Evolutionary conservation across 2,888 invertebrate genomes (phyloP), one percentile per base, ranked within the genome.

Genomic region (Biston betularia): DNA sequence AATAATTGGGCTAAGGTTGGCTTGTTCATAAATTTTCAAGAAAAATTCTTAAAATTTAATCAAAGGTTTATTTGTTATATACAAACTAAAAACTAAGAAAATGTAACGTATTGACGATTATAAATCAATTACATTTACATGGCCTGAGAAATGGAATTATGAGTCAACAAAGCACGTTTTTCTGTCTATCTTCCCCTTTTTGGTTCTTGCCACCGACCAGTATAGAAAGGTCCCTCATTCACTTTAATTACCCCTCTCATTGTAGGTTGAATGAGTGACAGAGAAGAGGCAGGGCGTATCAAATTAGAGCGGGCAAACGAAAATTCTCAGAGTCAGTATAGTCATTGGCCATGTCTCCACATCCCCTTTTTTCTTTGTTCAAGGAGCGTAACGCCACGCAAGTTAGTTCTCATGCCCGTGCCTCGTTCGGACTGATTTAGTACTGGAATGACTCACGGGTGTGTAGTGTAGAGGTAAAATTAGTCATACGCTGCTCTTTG

Each of bases 281-380:
- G 62, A 62, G 59, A 66, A 71, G 72, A 71, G 76, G 75, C 66
- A 78, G 73, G 76, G 80, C 65, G 77, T 84, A 72, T 83, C 89
- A 80, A 69, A 71, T 77, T 82, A 85, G 56, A 74, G 69, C 85
- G 82, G 88, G 60, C 76, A 80, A 78, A 83, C 77, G 69, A 72
- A 74, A 83, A 83, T 89, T 89, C 89, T 83, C 86, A 85, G 84
- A 81, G 83, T 83, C 82, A 82, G 80, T 81, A 81, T 79, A 84
- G 83, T 86, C 82, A 87, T 84, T 83, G 82, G 80, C 79, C 85
- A 82, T 83, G 81, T 83, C 85, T 83, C 78, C 80, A 80, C 83
- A 87, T 84, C 88, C 89, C 89, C 87, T 88, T 89, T 81, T 89
- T 90, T 87, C 89, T 89, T 88, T 91, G 92, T 87, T 84, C 89